Base-by-base conservation (phyloP, 2,888 invertebrate genomes). In the Chirona hameri region DNA sequence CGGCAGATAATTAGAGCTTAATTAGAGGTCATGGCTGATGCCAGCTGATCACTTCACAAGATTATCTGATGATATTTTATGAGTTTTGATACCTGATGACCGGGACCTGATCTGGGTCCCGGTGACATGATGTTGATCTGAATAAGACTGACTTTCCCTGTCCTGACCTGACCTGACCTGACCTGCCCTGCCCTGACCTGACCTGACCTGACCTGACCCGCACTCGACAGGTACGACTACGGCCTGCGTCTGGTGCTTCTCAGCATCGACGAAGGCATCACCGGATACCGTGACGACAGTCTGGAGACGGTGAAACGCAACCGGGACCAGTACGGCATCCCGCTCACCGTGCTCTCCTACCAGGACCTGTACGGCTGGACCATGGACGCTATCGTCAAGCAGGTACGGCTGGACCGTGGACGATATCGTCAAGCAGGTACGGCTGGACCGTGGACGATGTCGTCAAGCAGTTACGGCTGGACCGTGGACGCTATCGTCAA, bases 331-430 rank as follows among this genome's bases (percentile, higher is more conserved):
- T 99, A 99, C 90, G 92, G 92, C 86, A 93, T 99, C 90, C 94
- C 97, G 0, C 89, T 99, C 72, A 97, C 95, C 90, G 96, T 99
- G 84, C 90, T 99, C 14, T 98, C 98, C 0, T 99, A 99, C 87
- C 94, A 98, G 89, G 97, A 99, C 86, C 90, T 99, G 9, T 99
- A 99, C 90, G 98, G 98, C 0, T 99, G 99, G 99, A 98, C 99
- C 7, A 98, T 98, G 98, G 99, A 99, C 90, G 94, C 94, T 86
- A 99, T 99, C 88, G 99, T 99, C 0, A 87, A 89, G 85, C 88
- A 90, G 87, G 90, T 87, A 83, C 79, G 52, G 27, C 24, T 10
- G 57, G 24, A 7, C 18, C 57, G 5, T 24, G 57, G 57, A 7
- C 57, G 24, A 24, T 24, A 57, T 21, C 57, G 39, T 39, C n/a